A percentile compares a stretch with the other conserved stretches of the same genome.
phyloP scores from a whole-genome alignment of 2,888 invertebrate genomes.

The Tachina grossa region DNA sequence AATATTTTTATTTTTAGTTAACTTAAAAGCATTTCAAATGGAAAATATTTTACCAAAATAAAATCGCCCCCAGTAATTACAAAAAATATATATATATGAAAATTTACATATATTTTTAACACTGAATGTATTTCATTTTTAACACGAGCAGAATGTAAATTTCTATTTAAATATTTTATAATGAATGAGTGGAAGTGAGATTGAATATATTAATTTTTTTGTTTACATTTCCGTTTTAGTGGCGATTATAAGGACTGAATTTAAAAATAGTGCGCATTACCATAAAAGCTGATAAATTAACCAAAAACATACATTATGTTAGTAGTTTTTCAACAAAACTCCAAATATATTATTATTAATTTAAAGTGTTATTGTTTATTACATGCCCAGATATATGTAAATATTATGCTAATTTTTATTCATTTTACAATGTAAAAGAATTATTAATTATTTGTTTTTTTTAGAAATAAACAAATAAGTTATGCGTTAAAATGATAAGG shows the following conservation, averaged over 20 bases:
- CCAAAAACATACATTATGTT: too few relatives aligned
- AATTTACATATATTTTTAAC: neutral
- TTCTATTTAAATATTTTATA: constrained; percentile 29
- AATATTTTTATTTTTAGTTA: too few relatives aligned
- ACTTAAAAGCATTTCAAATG: too few relatives aligned
- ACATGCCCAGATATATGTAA: too few relatives aligned
- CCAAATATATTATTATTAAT: too few relatives aligned
- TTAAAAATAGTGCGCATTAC: constrained; percentile 2
- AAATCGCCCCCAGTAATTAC: neutral
- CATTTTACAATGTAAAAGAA: constrained; percentile 35
- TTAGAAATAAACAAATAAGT: neutral
- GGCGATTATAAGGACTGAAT: constrained; percentile 23
- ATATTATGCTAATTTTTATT: constrained; percentile 54
- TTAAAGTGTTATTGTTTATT: too few relatives aligned
- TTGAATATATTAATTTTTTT: neutral
- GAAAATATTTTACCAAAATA: neutral
- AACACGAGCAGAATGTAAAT: constrained; percentile 1
- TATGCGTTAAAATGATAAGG: neutral
- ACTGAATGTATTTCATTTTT: neutral
- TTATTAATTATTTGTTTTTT: constrained; percentile 14
- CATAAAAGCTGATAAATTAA: neutral
- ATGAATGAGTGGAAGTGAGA: neutral
- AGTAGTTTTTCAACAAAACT: too few relatives aligned
- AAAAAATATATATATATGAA: neutral
- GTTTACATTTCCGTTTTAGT: constrained; percentile 40